Evolutionary conservation across 2,797 vertebrate species (phyloP).

Genomic region (Acanthurus lineatus): DNA sequence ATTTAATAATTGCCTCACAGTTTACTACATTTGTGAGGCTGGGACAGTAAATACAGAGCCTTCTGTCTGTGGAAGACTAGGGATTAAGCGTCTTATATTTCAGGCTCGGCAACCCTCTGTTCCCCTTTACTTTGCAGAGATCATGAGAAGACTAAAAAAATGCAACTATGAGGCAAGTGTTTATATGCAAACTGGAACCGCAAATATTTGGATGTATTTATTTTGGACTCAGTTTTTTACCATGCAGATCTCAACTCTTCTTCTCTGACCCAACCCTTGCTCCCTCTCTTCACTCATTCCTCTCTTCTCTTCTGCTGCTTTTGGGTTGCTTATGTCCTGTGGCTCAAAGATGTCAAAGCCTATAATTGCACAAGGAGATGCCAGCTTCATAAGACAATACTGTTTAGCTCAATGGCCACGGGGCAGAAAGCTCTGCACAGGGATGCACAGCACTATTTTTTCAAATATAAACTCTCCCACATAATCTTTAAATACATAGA

Average conservation of each 20-base stretch:
- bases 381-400: neutral
- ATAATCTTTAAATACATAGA: neutral
- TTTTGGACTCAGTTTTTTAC: slow-evolving; percentile 22
- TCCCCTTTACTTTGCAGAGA: slow-evolving; percentile 30
- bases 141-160: slow-evolving; percentile 41
- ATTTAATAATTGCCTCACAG: slow-evolving; percentile 68
- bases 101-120: slow-evolving; percentile 40
- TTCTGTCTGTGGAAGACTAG: slow-evolving; percentile 45
- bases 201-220: slow-evolving; percentile 23
- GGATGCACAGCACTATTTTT: neutral
- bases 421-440: slow-evolving; percentile 1
- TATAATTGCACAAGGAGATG: neutral
- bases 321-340: slow-evolving; percentile 18
- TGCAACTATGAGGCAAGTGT: slow-evolving; percentile 3
- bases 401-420: slow-evolving; percentile 7
- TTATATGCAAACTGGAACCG: slow-evolving; percentile 15
- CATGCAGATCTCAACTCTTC: slow-evolving; percentile 8
- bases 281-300: neutral
- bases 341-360: slow-evolving; percentile 23
- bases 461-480: neutral
- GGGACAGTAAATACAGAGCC: slow-evolving; percentile 58
- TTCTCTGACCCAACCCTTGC: neutral
- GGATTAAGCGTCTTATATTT: slow-evolving; percentile 70
- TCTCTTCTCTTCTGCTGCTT: slow-evolving; percentile 12
- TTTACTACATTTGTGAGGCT: slow-evolving; percentile 59